Evolutionary conservation across 1,140 invertebrate species (phyloP), one percentile per base, ranked within the genome.

Genomic region (Camponotus floridanus): DNA sequence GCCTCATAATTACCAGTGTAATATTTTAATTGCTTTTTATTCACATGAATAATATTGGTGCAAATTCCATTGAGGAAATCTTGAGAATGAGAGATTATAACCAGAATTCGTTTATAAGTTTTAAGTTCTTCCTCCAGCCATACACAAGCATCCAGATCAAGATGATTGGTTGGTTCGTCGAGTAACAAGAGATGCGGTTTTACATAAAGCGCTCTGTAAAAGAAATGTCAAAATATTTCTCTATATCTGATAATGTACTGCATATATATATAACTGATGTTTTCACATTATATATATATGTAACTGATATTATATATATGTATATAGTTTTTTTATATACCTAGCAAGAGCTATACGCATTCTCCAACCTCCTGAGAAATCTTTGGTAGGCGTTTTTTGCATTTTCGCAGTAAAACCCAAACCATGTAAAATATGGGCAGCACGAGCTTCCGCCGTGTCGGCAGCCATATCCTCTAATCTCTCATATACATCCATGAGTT

Each of bases 21-120:
- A 95, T 99, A 99, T 92, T 99, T 98, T 0, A 99, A 96, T 76
- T 98, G 97, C 91, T 98, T 98, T 93, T 99, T 98, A 92, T 98
- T 97, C 93, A 99, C 97, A 95, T 99, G 99, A 91, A 99, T 97
- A 78, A 99, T 99, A 94, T 99, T 99, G 21, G 98, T 99, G 95
- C 99, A 99, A 62, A 99, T 98, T 84, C 99, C 99, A 95, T 99
- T 99, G 84, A 99, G 96, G 94, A 99, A 99, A 97, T 99, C 99
- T 96, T 99, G 99, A 7, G 99, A 99, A 95, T 99, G 99, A 2
- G 99, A 99, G 90, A 99, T 99, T 70, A 99, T 97, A n/a, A 99
- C 98, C 88, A 99, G 95, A 95, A 99, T 99, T 92, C 99, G 96
- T 95, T 99, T 99, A 93, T 99, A 98, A 94, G 97, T 97, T 95